Evolutionary conservation across 2,797 vertebrate species (phyloP).

Genomic region (Myoxocephalus aenaeus): DNA sequence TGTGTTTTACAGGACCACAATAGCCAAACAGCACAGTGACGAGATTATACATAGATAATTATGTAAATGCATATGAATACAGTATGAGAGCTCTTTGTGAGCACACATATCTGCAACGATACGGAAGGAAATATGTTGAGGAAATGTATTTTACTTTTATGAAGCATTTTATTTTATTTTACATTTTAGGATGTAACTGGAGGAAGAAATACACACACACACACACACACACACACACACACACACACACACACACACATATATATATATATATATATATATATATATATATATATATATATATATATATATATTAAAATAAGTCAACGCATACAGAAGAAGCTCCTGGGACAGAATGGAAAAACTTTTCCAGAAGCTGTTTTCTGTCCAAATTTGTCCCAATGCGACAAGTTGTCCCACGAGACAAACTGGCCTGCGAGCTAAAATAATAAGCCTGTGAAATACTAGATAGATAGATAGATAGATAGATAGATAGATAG

Average conservation of each 20-base stretch:
- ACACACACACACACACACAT: too few relatives aligned
- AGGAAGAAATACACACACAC: too few relatives aligned
- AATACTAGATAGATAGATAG: background rate
- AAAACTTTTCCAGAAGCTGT: slow-evolving; percentile 66
- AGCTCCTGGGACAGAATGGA: slow-evolving; percentile 54
- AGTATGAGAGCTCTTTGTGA: background rate
- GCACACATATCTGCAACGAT: background rate
- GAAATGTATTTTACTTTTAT: background rate
- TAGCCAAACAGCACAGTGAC: background rate
- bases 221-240: too few relatives aligned
- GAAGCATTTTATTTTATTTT: background rate
- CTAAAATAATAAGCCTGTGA: slow-evolving; percentile 29
- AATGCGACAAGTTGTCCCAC: slow-evolving; percentile 8
- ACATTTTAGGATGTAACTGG: background rate
- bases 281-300: too few relatives aligned
- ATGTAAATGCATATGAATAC: background rate
- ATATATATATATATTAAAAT: background rate
- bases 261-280: too few relatives aligned
- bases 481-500: background rate
- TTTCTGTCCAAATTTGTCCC: slow-evolving; percentile 53
- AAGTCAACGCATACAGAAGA: slow-evolving; percentile 7
- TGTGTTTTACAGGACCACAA: slow-evolving; percentile 15
- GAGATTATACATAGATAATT: background rate
- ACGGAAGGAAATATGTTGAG: background rate
- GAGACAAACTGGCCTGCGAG: slow-evolving; percentile 26